Evolutionary conservation across 2,113 vertebrate genomes (phyloP), one percentile per base, ranked within the genome.

Genomic region (Sialia sialis): DNA sequence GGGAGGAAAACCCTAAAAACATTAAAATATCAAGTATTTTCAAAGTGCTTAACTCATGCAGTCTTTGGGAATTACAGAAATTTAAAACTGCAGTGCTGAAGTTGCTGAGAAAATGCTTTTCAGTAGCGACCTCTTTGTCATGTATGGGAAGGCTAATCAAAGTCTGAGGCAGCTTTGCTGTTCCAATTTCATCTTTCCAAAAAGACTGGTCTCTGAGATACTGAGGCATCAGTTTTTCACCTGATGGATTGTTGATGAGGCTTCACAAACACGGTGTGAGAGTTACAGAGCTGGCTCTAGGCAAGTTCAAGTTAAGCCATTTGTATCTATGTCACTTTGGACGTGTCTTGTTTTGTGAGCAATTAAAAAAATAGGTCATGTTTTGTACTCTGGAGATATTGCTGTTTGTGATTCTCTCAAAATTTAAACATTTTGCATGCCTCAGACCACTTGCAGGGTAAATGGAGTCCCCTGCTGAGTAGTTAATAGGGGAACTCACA

Each of bases 391-490:
- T 56, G 70, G 62, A 85, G 66, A 56, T 52, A 41, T 1, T 34
- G 16, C 41, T 81, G 66, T 59, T 87, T 72, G 80, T 82, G 69
- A 25, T 56, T 82, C 80, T 92, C 73, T 86, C 60, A 27, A 93
- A 75, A 87, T 89, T 41, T 91, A 77, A 96, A 81, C 41, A 46
- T 92, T 87, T 92, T 84, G 69, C 80, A 87, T 78, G 86, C 68
- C 21, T 88, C 36, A 51, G 64, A 63, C 76, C n/a, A 18, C 80
- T 92, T 16, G 39, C n/a, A 67, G 90, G 41, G 56, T 78, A 93
- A 95, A 86, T 43, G 36, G 52, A 72, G 56, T 68, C 52, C 30
- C 89, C 80, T 34, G 60, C 80, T 63, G 93, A 75, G 86, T 82
- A 68, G 91, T 89, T 93, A 67, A 79, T 70, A 70, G 80, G 84